phyloP scores from a whole-genome alignment of 2,113 vertebrate genomes.

The Aleadryas rufinucha region DNA sequence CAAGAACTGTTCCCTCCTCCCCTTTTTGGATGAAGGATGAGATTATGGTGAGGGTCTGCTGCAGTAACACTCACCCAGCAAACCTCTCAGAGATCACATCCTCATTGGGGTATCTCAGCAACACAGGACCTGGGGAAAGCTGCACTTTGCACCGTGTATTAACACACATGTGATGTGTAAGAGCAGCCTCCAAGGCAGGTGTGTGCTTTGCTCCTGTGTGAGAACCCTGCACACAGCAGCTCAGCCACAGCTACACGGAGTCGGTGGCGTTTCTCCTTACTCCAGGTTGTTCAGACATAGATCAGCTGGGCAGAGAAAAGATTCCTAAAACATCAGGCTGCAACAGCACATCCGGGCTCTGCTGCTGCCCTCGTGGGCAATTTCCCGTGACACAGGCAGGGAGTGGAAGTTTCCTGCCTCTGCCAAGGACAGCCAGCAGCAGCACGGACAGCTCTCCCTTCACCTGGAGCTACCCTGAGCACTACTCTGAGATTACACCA shows the following conservation, averaged over 20 bases:
- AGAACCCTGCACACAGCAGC: neutral
- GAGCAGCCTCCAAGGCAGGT: neutral
- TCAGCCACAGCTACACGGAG: neutral
- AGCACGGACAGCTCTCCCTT: neutral
- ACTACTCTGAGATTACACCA: neutral
- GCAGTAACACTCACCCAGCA: neutral
- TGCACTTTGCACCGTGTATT: neutral
- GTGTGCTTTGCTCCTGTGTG: neutral
- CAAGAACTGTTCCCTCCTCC: fast-evolving
- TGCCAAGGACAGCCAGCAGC: neutral
- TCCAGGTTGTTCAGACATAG: neutral
- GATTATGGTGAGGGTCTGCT: neutral
- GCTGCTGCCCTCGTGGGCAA: neutral
- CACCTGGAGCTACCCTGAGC: neutral
- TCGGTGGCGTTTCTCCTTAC: fast-evolving
- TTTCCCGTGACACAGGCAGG: neutral
- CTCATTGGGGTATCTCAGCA: neutral
- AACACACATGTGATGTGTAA: neutral
- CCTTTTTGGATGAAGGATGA: neutral
- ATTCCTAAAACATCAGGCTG: neutral
- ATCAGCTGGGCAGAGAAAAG: neutral
- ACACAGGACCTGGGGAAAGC: fast-evolving
- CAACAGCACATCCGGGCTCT: neutral
- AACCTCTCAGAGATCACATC: neutral
- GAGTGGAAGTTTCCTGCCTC: neutral